These are phyloP conservation scores for Saturnia japonica DNA, from an alignment of 2,888 invertebrate species.

Conservation along the genomic window DNA sequence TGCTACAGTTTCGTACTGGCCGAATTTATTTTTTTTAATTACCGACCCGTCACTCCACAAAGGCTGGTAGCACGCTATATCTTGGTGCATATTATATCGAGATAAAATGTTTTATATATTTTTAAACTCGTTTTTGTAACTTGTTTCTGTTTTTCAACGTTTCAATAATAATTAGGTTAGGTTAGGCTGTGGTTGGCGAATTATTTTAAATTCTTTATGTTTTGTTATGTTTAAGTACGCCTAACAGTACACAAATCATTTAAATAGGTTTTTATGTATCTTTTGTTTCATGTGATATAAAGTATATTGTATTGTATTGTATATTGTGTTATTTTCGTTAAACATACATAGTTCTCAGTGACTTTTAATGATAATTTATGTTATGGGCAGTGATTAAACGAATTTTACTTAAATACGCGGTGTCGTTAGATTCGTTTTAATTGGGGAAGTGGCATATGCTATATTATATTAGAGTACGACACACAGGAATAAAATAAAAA, in stretches of 20 bases:
- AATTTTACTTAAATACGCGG: too few relatives aligned
- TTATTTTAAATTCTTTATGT: conserved; percentile 1
- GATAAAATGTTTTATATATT: conserved; percentile 4
- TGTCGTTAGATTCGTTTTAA: too few relatives aligned
- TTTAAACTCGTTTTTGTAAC: conserved; percentile 5
- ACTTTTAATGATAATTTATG: background rate
- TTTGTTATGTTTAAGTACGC: background rate
- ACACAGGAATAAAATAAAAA: too few relatives aligned
- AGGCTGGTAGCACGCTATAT: conserved; percentile 24
- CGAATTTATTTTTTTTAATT: conserved; percentile 62
- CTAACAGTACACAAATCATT: too few relatives aligned
- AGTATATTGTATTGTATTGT: too few relatives aligned
- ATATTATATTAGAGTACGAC: too few relatives aligned
- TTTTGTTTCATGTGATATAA: too few relatives aligned
- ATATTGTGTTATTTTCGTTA: too few relatives aligned
- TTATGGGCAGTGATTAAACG: too few relatives aligned
- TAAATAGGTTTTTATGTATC: too few relatives aligned
- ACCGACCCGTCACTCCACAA: conserved; percentile 36
- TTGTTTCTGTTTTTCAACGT: conserved; percentile 17
- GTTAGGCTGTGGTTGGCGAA: conserved; percentile 14
- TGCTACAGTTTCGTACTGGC: conserved; percentile 67
- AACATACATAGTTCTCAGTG: too few relatives aligned
- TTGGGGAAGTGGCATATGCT: too few relatives aligned
- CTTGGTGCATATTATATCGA: conserved; percentile 22
- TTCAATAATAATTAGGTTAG: conserved; percentile 16